These are phyloP conservation scores for Papilio protenor DNA, from an alignment of 2,888 invertebrate genomes.

Conservation along the genomic window DNA sequence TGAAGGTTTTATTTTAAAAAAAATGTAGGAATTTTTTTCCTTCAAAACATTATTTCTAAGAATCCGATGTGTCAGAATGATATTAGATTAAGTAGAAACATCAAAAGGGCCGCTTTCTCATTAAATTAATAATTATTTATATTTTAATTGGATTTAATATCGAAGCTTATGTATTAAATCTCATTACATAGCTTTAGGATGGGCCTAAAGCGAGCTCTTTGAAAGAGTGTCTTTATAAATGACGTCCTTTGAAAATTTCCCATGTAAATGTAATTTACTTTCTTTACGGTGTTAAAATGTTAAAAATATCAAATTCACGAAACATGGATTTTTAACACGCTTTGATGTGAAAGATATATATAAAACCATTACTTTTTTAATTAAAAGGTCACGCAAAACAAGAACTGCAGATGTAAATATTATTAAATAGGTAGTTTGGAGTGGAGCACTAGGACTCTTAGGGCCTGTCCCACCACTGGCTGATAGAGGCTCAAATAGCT, in stretches of 20 bases:
- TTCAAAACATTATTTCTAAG: not conserved
- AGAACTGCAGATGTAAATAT: no score
- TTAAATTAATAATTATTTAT: constrained; percentile 8
- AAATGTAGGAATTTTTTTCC: not conserved
- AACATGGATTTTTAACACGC: not conserved
- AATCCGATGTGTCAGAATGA: not conserved
- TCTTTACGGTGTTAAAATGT: not conserved
- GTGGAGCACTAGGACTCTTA: no score
- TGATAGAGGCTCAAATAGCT: no score
- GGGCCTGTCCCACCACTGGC: no score
- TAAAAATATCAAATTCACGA: not conserved
- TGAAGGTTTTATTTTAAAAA: no score
- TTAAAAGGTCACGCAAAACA: no score
- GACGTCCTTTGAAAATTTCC: constrained; percentile 22
- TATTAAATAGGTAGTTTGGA: no score
- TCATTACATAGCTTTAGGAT: not conserved
- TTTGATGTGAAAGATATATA: not conserved
- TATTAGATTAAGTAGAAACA: not conserved
- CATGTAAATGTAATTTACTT: constrained; percentile 7
- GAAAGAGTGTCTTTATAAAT: constrained; percentile 9
- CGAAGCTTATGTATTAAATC: not conserved
- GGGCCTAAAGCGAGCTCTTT: constrained; percentile 8
- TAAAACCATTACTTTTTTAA: not conserved
- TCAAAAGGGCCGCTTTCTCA: constrained; percentile 1
- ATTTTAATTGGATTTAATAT: constrained; percentile 13